These are phyloP conservation scores for Hippolais icterina DNA, from an alignment of 2,113 vertebrate genomes.

Conservation along the genomic window DNA sequence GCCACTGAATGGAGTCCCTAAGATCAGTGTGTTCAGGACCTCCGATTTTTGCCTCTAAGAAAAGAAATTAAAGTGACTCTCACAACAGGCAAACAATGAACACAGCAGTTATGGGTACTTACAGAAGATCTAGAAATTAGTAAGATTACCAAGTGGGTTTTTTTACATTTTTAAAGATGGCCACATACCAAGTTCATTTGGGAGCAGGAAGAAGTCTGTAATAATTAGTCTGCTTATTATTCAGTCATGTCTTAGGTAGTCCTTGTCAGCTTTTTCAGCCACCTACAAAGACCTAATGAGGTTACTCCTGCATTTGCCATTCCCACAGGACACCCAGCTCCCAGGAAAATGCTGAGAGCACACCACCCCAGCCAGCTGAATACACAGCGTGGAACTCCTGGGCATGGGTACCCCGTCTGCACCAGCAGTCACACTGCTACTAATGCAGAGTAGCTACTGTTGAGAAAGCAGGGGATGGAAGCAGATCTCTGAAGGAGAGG, in stretches of 20 bases:
- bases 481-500: not conserved
- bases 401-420: not conserved
- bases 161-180: not conserved
- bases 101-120: not conserved
- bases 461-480: not conserved
- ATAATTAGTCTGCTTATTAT: not conserved
- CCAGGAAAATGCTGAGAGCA: not conserved
- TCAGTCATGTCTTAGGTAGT: not conserved
- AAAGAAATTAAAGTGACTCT: not conserved
- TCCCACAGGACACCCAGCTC: not conserved
- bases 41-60: not conserved
- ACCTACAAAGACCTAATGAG: not conserved
- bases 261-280: not conserved
- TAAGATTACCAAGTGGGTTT: not conserved
- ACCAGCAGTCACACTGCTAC: not conserved
- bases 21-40: not conserved
- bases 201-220: not conserved
- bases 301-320: not conserved
- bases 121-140: not conserved
- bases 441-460: not conserved
- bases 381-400: fast-evolving
- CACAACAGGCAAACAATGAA: not conserved
- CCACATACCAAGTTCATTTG: not conserved
- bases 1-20: not conserved
- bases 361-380: not conserved